These are phyloP conservation scores for Drosophila meridionalis DNA, from an alignment of 2,888 invertebrate genomes.

Conservation along the genomic window DNA sequence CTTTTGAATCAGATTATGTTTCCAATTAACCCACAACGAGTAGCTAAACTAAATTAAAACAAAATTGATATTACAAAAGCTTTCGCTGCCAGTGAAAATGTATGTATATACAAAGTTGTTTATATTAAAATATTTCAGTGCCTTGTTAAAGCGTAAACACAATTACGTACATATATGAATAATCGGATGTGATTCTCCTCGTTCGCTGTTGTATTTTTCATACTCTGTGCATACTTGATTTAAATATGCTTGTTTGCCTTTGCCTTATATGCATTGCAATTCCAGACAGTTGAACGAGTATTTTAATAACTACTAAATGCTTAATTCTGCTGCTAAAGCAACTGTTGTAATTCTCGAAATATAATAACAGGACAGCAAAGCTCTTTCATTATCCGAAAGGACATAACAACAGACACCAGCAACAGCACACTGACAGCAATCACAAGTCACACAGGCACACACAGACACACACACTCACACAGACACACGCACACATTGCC, in stretches of 20 bases:
- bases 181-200: neutral
- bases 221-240: neutral
- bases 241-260: neutral
- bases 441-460: slow-evolving; percentile 24
- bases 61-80: neutral
- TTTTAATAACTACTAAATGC: slow-evolving; percentile 11
- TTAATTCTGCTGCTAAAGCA: slow-evolving; percentile 21
- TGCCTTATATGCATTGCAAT: neutral
- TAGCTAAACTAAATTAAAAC: neutral
- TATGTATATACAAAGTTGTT: neutral
- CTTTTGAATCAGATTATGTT: neutral
- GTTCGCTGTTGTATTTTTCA: neutral
- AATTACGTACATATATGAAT: neutral
- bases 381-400: slow-evolving; percentile 63
- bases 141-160: neutral
- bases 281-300: neutral
- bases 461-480: slow-evolving; percentile 13
- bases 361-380: slow-evolving; percentile 33
- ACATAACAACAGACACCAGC: slow-evolving; percentile 37
- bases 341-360: slow-evolving; percentile 14
- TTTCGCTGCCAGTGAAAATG: neutral
- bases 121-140: slow-evolving; percentile 1
- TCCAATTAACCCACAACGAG: neutral
- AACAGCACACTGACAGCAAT: slow-evolving; percentile 30
- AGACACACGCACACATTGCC: slow-evolving; percentile 11